Base-by-base conservation (phyloP, 2,113 vertebrate genomes). In the Urocolius indicus region DNA sequence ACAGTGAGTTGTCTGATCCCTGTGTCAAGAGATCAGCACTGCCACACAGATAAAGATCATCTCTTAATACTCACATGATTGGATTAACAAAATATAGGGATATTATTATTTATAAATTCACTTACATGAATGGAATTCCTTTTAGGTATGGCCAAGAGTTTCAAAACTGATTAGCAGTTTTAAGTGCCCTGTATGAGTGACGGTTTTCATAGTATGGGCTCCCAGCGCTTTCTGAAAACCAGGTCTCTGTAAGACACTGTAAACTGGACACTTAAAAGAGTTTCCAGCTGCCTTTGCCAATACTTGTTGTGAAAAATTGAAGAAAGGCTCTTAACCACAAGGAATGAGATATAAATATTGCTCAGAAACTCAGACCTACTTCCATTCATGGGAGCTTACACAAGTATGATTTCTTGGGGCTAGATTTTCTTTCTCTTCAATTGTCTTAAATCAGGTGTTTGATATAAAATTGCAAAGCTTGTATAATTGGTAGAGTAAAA, bases 401-500 rank as follows among this genome's bases (percentile, higher is more conserved):
- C 21, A 84, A 79, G 30, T 58, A n/a, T 0, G 24, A 45, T 75
- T 94, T 82, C 74, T 65, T 51, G 67, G 71, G 66, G 58, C 49
- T 84, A 65, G 19, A 21, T 85, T 85, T 84, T 90, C 69, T 67
- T 89, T 84, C 74, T 87, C 34, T 76, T 85, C 54, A 81, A 11
- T 90, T 93, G 59, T 77, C 34, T 83, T 48, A 34, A 29, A 52
- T 84, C 66, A 93, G 67, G 45, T 87, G 55, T 94, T 90, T 43
- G 29, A 62, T 86, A 48, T 62, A 67, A 94, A 74, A 71, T 80
- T 73, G 65, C n/a, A 81, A 92, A 84, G 38, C 59, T 84, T 6
- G 0, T 76, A 1, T 55, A 89, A 86, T 76, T 48, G 22, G 24
- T 55, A 43, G 46, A 51, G 27, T 55, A 59, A 74, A 93, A 74